Evolutionary conservation across 2,797 vertebrate genomes (phyloP).

Genomic region (Rhinella marina): DNA sequence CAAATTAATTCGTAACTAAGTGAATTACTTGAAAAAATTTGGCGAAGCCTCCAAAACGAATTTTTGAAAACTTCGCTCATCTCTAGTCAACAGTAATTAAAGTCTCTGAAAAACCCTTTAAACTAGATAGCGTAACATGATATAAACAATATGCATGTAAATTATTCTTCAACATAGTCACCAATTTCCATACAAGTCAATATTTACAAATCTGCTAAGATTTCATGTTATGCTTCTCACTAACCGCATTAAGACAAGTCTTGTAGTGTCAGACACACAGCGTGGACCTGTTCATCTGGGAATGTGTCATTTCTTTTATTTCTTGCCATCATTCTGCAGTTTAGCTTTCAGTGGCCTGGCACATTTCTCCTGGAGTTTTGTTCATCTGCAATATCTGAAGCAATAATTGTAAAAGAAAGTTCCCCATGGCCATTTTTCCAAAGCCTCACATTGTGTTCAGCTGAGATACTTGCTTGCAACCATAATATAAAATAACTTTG

Average conservation of each 20-base stretch:
- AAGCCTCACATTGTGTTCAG: constrained; percentile 12
- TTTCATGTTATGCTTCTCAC: neutral
- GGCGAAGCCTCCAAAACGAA: too few relatives aligned
- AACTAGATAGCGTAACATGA: too few relatives aligned
- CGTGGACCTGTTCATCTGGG: neutral
- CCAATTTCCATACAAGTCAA: neutral
- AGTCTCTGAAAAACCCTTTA: too few relatives aligned
- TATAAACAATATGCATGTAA: too few relatives aligned
- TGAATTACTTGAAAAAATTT: too few relatives aligned
- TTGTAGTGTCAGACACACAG: neutral
- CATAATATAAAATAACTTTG: constrained; percentile 21
- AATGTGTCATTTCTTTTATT: neutral
- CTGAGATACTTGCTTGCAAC: neutral
- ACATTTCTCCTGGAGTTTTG: neutral
- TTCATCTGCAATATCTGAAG: neutral
- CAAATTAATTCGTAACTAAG: too few relatives aligned
- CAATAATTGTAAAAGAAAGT: constrained; percentile 24
- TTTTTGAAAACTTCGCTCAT: too few relatives aligned
- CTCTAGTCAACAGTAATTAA: too few relatives aligned
- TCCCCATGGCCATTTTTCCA: constrained; percentile 10
- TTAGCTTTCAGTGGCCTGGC: neutral
- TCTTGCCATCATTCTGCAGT: neutral
- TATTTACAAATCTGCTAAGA: neutral
- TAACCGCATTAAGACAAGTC: neutral
- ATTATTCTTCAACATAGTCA: neutral